Evolutionary conservation across 2,797 vertebrate genomes (phyloP), one percentile per base, ranked within the genome.

Genomic region (Buceros bicornis): DNA sequence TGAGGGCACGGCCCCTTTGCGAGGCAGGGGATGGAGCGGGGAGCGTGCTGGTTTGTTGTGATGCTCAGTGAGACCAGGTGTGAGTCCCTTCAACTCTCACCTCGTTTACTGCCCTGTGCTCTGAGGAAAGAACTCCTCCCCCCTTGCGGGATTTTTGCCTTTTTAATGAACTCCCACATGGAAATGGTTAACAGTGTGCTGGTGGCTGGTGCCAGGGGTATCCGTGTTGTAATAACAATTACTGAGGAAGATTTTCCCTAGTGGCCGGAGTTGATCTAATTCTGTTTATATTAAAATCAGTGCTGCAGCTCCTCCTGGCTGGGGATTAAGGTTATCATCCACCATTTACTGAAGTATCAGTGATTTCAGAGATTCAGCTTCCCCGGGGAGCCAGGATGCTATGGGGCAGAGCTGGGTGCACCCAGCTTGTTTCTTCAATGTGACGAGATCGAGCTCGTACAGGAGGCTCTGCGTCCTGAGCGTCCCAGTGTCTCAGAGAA

Each of bases 31-130:
- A 42, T 18, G 10, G 26, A 54, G 29, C 10, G 76, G 58, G 31
- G 33, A 15, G 12, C 4, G 5, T 35, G 25, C 28, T 14, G 11
- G 4, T 33, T 91, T 87, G 67, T 35, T 16, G 4, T 0, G 5
- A 3, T 11, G 22, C 31, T 47, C 10, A 3, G 22, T 7, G 28
- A 91, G 47, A 48, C 5, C 29, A 43, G 26, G 13, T 16, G 22
- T 50, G 58, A 73, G 56, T 74, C n/a, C 20, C 82, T 91, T 71
- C 42, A 42, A 1, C 28, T 81, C 45, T 40, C 31, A 17, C 13
- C 7, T 73, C 0, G 0, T 74, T 74, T 78, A 42, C 24, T 51
- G 9, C 33, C 81, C 45, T 50, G 14, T 24, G 4, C 11, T 2
- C 3, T 6, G 22, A 37, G 26, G 4, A 71, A 69, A 81, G 26